A percentile compares a stretch with the other conserved stretches of the same genome.
phyloP scores from a whole-genome alignment of 2,888 invertebrate genomes.

The Mythimna loreyi region DNA sequence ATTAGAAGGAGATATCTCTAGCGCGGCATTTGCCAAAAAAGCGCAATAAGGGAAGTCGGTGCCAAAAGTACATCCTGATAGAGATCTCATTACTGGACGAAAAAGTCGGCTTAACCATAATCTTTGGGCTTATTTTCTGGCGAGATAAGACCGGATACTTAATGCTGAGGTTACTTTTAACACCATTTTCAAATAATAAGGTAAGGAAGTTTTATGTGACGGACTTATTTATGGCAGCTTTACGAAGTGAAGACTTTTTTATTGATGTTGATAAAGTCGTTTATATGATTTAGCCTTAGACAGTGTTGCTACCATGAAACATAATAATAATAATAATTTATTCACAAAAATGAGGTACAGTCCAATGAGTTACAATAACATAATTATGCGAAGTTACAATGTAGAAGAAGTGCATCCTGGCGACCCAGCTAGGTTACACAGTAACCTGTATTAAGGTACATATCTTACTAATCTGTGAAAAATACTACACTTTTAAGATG shows the following conservation, averaged over 20 bases:
- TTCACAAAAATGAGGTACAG: no score
- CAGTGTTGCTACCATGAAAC: neutral
- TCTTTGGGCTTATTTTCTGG: slow-evolving; percentile 48
- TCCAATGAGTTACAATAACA: no score
- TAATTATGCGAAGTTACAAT: no score
- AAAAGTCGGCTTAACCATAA: slow-evolving; percentile 55
- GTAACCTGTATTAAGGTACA: no score
- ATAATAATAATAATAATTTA: no score
- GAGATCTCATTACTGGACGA: slow-evolving; percentile 55
- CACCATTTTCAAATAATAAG: slow-evolving; percentile 52
- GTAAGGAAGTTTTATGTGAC: slow-evolving; percentile 21
- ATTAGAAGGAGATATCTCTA: slow-evolving; percentile 45
- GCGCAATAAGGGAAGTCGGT: slow-evolving; percentile 53
- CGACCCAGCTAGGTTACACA: no score
- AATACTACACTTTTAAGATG: neutral
- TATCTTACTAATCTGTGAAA: neutral
- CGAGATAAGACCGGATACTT: slow-evolving; percentile 42
- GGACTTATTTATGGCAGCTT: slow-evolving; percentile 32
- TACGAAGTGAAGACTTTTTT: slow-evolving; percentile 3
- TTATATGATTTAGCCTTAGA: slow-evolving; percentile 1
- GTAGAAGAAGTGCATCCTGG: no score
- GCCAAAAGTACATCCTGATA: slow-evolving; percentile 54
- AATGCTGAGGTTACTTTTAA: slow-evolving; percentile 35
- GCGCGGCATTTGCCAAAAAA: slow-evolving; percentile 54
- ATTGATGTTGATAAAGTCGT: slow-evolving; percentile 9